Evolutionary conservation across 2,113 vertebrate species (phyloP).

Genomic region (Melierax canorus): DNA sequence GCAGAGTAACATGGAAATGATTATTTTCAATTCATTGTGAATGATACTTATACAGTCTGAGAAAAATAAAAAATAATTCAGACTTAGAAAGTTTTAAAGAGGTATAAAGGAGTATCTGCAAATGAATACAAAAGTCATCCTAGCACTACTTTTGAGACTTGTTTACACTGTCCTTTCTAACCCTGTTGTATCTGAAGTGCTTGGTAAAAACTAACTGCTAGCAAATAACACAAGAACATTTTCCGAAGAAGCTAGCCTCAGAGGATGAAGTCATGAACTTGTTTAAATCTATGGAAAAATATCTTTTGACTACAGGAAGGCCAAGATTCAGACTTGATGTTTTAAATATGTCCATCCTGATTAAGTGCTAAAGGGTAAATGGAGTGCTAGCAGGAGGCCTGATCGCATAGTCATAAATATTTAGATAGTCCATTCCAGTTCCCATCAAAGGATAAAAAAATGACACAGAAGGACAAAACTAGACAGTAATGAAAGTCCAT

Average conservation of each 20-base stretch:
- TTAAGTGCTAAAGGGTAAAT: background rate
- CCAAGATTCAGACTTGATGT: background rate
- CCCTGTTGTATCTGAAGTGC: background rate
- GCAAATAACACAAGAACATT: background rate
- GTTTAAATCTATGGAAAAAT: background rate
- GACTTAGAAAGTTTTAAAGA: background rate
- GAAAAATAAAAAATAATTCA: background rate
- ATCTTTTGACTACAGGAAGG: background rate
- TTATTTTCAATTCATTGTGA: background rate
- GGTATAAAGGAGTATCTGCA: background rate
- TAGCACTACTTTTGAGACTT: background rate
- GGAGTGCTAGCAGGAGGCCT: background rate
- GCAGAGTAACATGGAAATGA: background rate
- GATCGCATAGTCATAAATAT: slow-evolving; percentile 10
- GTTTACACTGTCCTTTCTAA: background rate
- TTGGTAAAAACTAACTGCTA: background rate
- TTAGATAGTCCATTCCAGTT: background rate
- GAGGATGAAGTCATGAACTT: background rate
- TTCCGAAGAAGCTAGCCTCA: background rate
- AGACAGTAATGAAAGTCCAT: background rate
- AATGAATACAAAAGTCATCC: background rate
- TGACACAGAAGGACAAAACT: background rate
- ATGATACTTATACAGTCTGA: background rate
- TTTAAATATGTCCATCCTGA: slow-evolving; percentile 4
- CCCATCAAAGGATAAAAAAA: background rate